phyloP scores from a whole-genome alignment of 2,113 vertebrate genomes.

The Papio anubis region DNA sequence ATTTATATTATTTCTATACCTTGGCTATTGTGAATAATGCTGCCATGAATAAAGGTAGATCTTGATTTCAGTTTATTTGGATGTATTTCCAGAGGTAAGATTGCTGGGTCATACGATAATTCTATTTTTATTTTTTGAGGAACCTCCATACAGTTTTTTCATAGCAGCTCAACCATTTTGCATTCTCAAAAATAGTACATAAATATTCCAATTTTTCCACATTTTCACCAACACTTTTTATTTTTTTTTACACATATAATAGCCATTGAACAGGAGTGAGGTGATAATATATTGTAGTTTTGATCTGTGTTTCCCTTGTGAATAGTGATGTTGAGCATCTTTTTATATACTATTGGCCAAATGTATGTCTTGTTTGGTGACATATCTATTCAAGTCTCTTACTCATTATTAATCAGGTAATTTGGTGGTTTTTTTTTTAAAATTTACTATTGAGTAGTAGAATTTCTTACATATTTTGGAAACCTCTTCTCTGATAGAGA shows the following conservation, averaged over 20 bases:
- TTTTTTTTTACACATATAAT: background rate
- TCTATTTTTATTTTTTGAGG: background rate
- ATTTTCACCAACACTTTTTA: background rate
- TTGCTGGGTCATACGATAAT: background rate
- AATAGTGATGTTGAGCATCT: background rate
- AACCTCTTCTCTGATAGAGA: background rate
- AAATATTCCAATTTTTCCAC: background rate
- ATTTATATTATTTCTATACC: background rate
- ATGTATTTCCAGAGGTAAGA: background rate
- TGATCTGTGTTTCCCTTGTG: background rate
- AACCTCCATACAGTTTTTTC: background rate
- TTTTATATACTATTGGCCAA: background rate
- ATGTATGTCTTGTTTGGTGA: background rate
- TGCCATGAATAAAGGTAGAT: background rate
- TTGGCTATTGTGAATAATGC: background rate
- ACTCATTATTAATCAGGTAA: background rate
- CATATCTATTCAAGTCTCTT: background rate
- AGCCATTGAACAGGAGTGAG: background rate
- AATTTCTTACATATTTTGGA: background rate
- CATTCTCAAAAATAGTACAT: background rate
- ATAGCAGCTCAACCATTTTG: background rate
- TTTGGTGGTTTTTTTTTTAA: accelerated
- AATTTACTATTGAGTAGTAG: background rate
- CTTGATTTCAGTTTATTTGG: background rate
- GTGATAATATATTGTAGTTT: background rate